Conservation (phyloP, 2,888 invertebrate species). For the Syrphus vitripennis region DNA sequence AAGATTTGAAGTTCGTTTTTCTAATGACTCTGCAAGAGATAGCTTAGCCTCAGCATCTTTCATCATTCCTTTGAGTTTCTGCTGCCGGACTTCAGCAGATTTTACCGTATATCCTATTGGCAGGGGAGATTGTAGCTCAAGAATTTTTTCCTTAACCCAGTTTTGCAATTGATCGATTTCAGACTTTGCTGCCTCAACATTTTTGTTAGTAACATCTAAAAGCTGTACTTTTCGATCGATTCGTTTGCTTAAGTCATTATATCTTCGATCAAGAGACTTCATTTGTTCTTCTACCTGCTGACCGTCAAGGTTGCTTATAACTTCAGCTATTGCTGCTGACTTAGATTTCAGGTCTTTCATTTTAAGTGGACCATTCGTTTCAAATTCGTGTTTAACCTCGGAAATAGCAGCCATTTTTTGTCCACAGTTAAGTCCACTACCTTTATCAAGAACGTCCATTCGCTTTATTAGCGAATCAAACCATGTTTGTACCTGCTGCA, state of each 20-base stretch:
- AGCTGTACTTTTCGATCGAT: constrained; percentile 92
- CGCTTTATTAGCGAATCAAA: constrained; percentile 90
- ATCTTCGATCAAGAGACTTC: constrained; percentile 91
- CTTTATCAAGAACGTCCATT: constrained; percentile 92
- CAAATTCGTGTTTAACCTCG: constrained; percentile 88
- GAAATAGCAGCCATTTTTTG: constrained; percentile 90
- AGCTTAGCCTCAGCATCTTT: constrained; percentile 94
- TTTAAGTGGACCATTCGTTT: constrained; percentile 87
- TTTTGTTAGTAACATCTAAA: constrained; percentile 91
- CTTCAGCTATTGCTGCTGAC: constrained; percentile 87
- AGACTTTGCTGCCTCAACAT: constrained; percentile 89
- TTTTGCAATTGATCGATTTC: constrained; percentile 90
- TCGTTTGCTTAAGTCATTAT: constrained; percentile 91
- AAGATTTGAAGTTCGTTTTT: constrained; percentile 91
- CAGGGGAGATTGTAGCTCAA: constrained; percentile 85
- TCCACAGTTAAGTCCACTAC: constrained; percentile 90
- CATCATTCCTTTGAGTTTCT: constrained; percentile 87
- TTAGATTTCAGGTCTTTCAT: constrained; percentile 87
- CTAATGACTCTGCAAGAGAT: constrained; percentile 90
- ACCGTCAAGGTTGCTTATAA: constrained; percentile 92
- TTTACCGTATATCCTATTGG: constrained; percentile 90
- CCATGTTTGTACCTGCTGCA: constrained; percentile 91
- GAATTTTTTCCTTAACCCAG: constrained; percentile 90
- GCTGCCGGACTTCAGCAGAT: constrained; percentile 88
- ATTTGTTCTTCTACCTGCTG: constrained; percentile 96